phyloP scores from a whole-genome alignment of 2,797 vertebrate genomes.

The Eurystomus glaucurus region DNA sequence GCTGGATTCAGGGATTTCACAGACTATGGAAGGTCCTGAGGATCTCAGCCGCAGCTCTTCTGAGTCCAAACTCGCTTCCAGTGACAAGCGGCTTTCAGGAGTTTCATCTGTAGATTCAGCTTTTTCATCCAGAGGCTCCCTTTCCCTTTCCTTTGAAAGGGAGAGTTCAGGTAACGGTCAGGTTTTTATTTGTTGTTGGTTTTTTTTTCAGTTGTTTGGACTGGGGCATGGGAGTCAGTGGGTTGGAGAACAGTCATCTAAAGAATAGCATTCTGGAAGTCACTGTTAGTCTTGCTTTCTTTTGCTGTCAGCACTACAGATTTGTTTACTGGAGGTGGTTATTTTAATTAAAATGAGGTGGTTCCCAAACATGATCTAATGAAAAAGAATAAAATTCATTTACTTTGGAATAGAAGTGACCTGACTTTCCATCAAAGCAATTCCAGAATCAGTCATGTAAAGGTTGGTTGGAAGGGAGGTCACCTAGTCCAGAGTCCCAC shows the following conservation, averaged over 20 bases:
- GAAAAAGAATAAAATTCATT: constrained; percentile 35
- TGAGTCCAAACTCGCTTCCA: constrained; percentile 88
- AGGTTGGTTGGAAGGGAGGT: background rate
- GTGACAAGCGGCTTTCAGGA: constrained; percentile 93
- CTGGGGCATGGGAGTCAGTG: background rate
- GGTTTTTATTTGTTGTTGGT: constrained; percentile 19
- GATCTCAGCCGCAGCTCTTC: constrained; percentile 88
- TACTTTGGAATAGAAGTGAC: background rate
- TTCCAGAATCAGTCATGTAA: background rate
- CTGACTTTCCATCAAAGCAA: constrained; percentile 2
- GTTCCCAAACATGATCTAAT: background rate
- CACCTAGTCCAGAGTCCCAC: rapidly evolving
- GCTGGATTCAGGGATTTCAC: constrained; percentile 94
- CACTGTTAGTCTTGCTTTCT: constrained; percentile 11
- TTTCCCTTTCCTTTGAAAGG: constrained; percentile 94
- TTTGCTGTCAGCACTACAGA: constrained; percentile 10
- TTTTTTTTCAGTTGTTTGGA: background rate
- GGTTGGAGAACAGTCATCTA: background rate
- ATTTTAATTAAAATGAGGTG: background rate
- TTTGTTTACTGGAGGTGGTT: constrained; percentile 34
- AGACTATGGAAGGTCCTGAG: constrained; percentile 90
- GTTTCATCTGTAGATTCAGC: constrained; percentile 98
- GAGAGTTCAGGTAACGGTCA: constrained; percentile 90
- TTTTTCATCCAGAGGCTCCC: constrained; percentile 96
- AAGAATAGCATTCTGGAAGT: constrained; percentile 26